Evolutionary conservation across 2,888 invertebrate genomes (phyloP).

Genomic region (Podotricha telesiphe): DNA sequence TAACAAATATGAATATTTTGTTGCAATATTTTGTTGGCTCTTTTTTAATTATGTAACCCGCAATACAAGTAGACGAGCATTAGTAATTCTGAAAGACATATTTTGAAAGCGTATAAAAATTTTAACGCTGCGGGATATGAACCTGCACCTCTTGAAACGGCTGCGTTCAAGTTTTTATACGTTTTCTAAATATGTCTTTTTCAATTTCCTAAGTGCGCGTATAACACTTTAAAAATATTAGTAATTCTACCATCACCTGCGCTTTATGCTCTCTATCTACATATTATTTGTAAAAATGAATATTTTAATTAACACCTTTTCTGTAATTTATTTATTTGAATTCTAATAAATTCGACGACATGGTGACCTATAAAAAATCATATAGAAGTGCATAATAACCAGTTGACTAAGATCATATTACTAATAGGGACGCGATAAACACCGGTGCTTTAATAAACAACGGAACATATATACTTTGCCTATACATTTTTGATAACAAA

Average conservation of each 20-base stretch:
- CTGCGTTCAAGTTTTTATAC: no score
- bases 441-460: conserved; percentile 26
- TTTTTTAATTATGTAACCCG: no score
- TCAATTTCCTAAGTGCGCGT: background rate
- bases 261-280: background rate
- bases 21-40: no score
- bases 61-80: no score
- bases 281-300: background rate
- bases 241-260: background rate
- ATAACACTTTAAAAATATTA: no score
- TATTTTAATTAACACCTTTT: conserved; percentile 1
- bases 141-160: no score
- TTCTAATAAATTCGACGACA: background rate
- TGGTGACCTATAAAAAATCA: conserved; percentile 11
- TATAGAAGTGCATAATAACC: conserved; percentile 10
- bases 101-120: no score
- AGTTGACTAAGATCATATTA: conserved; percentile 16
- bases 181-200: no score
- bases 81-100: no score
- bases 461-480: no score
- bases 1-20: background rate
- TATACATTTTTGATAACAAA: conserved; percentile 36
- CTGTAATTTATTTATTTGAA: background rate
- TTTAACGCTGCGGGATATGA: no score
- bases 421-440: conserved; percentile 28